These are phyloP conservation scores for Poeciliopsis gracilis DNA, from an alignment of 2,797 vertebrate genomes.

Conservation along the genomic window DNA sequence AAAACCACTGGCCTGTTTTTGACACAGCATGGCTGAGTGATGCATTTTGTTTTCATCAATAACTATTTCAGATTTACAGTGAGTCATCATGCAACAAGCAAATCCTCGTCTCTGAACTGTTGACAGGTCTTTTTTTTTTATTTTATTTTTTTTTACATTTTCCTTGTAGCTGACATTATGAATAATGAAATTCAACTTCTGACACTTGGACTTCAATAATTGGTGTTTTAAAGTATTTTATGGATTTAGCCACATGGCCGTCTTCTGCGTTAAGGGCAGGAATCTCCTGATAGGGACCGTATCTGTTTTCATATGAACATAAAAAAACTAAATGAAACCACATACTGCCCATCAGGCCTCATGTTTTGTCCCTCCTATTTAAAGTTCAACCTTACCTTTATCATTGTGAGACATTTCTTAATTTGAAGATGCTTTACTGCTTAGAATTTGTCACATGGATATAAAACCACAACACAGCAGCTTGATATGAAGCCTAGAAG, in stretches of 20 bases:
- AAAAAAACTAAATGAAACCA: not conserved
- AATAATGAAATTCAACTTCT: constrained; percentile 13
- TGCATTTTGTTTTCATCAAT: constrained; percentile 22
- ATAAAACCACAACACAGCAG: not conserved
- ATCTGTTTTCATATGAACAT: not conserved
- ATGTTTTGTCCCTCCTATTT: not conserved
- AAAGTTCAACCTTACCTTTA: not conserved
- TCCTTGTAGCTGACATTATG: not conserved
- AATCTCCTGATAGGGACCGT: not conserved
- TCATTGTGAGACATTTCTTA: not conserved
- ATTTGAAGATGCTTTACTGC: not conserved
- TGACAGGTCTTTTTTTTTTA: constrained; percentile 2
- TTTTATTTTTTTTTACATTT: not conserved
- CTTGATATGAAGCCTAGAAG: not conserved
- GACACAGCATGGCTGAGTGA: constrained; percentile 41
- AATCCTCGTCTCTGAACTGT: not conserved
- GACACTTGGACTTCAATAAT: not conserved
- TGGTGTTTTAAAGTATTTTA: not conserved
- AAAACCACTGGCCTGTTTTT: constrained; percentile 49
- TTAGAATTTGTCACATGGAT: not conserved
- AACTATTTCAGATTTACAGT: constrained; percentile 30
- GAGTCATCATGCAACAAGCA: constrained; percentile 8
- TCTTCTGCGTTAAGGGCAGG: not conserved
- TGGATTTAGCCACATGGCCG: not conserved
- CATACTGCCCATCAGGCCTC: not conserved